Base-by-base conservation (phyloP, 2,888 invertebrate genomes). In the Copidosoma aretas region DNA sequence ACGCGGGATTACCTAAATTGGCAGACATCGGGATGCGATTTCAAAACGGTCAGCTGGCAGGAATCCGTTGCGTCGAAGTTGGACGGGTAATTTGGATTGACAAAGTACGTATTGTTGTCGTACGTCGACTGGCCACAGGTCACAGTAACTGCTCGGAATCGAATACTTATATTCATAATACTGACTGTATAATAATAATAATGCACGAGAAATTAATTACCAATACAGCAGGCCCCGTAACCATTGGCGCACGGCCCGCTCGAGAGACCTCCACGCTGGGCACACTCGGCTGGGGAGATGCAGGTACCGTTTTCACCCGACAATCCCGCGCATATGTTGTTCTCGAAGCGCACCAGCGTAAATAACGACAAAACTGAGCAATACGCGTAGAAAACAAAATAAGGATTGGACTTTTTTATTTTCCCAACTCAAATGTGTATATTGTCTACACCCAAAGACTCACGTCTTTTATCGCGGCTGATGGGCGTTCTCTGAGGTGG, bases 81-180 rank as follows among this genome's bases (percentile, higher is more conserved):
- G n/a, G 87, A 87, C 0, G 95, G 95, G 83, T 93, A 93, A 71
- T 92, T 92, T 1, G 88, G 87, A 82, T 94, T 94, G 1, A 94
- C 93, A 81, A 95, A 95, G 78, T 94, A 93, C 0, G 95, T 94
- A 1, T 91, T 91, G 80, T 95, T 95, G 79, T 93, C 92, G 0
- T 89, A 86, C 0, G 92, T 90, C 0, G 89, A 88, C 61, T 91
- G 91, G 0, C 93, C 94, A 75, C 95, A 95, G 1, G 91, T 90
- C 53, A 90, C 89, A 80, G 93, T 88, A 81, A 93, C 94, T 94
- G 81, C 1, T 32, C 8, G 32, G 3, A 3, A 32, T 32, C 3
- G 32, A 5, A 5, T 32, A 5, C 32, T 32, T 32, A 5, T 32
- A 32, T 8, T 32, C 32, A 8, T 32, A 32, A 32, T 5, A 32